Base-by-base conservation (phyloP, 2,113 vertebrate genomes). In the Anser cygnoides region DNA sequence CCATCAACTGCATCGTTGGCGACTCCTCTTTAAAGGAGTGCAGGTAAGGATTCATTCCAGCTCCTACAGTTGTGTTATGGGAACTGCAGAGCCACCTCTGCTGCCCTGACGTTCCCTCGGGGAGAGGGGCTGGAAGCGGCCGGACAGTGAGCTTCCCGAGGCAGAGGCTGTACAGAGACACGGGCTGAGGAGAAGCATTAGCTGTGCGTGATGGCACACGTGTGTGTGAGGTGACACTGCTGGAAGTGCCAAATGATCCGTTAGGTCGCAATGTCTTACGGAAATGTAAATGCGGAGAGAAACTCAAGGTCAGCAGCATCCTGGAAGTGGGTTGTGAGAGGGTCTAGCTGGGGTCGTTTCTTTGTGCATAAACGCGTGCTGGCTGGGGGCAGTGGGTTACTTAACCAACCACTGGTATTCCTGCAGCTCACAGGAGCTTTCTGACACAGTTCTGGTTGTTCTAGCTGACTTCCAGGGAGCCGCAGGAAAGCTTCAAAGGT, bases 401-500 rank as follows among this genome's bases (percentile, higher is more conserved):
- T 87, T 86, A 55, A 77, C 35, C 4, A 31, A 7, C 70, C 2
- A 3, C 18, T 75, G 84, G 2, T 39, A 5, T 35, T 79, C 67
- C 73, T 87, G 43, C 80, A 70, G 80, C 72, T 90, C 2, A 0
- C 43, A 63, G 21, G 44, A 68, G 70, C 75, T 62, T 85, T 61
- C 83, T 94, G 93, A 62, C 84, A 62, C 66, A 5, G 55, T 90
- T 85, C 4, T 55, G 37, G n/a, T 71, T 35, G 29, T 66, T 89
- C 49, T 90, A n/a, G 46, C 62, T 92, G 84, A 21, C 21, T 91
- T 77, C 55, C n/a, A 89, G 73, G 55, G 65, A 76, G 43, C 78
- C 84, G 66, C 84, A 54, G 87, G 59, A 66, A 83, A 52, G 31
- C 46, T 84, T 28, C 66, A 77, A 15, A 92, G 80, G 65, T 95